Conservation (phyloP, 2,113 vertebrate species). For the human region DNA sequence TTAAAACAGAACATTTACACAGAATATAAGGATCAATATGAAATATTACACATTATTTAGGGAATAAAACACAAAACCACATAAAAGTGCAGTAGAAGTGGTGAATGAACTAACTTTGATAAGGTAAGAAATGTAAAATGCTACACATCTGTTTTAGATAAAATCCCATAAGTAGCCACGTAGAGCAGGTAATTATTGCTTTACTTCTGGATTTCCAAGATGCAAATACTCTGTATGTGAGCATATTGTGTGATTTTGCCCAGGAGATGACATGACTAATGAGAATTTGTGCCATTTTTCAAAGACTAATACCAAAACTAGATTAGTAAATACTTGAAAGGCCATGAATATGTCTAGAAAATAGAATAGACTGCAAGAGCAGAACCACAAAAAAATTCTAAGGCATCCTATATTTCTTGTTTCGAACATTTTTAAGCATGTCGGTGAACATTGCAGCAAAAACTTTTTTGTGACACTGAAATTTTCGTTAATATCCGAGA, state of each 20-base stretch:
- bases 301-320: neutral
- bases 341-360: neutral
- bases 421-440: neutral
- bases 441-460: neutral
- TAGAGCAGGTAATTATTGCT: neutral
- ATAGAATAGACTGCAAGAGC: neutral
- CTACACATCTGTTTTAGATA: neutral
- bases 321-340: neutral
- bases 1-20: neutral
- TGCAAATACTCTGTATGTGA: neutral
- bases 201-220: neutral
- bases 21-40: neutral
- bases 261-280: neutral
- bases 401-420: neutral
- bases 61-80: neutral
- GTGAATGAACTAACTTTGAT: neutral
- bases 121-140: neutral
- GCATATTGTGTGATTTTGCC: neutral
- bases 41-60: neutral
- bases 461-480: neutral
- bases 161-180: neutral
- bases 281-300: neutral
- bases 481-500: neutral
- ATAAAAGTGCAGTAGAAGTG: neutral
- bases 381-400: neutral